Evolutionary conservation across 2,113 vertebrate species (phyloP), one percentile per base, ranked within the genome.

Genomic region (Turnix velox): DNA sequence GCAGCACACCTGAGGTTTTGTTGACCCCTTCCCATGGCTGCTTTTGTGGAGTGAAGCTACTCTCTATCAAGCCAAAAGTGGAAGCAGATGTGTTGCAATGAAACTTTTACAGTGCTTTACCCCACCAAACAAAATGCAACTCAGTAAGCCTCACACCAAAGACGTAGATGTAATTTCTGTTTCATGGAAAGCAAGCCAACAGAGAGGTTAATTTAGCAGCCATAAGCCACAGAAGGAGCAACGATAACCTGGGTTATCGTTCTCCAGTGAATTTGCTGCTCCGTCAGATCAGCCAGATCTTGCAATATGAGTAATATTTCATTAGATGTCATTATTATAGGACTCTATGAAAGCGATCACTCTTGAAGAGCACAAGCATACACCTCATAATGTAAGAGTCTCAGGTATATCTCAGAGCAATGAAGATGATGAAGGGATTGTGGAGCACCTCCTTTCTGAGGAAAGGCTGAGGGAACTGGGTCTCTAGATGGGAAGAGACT

Each of bases 81-180:
- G 88, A 69, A 89, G 77, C 77, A 91, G 92, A 95, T 73, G 81
- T 78, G 71, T 55, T 0, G 3, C 33, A 78, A 69, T 89, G 85
- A 91, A 94, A 94, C 58, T 88, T 91, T 73, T 63, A 91, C 71
- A 62, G 67, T 74, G 65, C 65, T 85, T 88, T 95, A 88, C 87
- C 82, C 83, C 81, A 75, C 83, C 88, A 92, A 94, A 76, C 75
- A 45, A 74, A 85, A 75, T 20, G 11, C 63, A 35, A 67, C 76
- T 81, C 86, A 78, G 88, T 79, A 96, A 96, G 58, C 59, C 51
- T 68, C 7, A 51, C n/a, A 45, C 42, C 63, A 27, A 89, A 72
- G 52, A 35, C 51, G 46, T 22, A 83, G 69, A 61, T 72, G 74
- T 39, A 73, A 76, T 68, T 87, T 79, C 69, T 69, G 35, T 20